Evolutionary conservation across 2,113 vertebrate species (phyloP), one percentile per base, ranked within the genome.

Genomic region (Pseudorhombus dupliciocellatus): DNA sequence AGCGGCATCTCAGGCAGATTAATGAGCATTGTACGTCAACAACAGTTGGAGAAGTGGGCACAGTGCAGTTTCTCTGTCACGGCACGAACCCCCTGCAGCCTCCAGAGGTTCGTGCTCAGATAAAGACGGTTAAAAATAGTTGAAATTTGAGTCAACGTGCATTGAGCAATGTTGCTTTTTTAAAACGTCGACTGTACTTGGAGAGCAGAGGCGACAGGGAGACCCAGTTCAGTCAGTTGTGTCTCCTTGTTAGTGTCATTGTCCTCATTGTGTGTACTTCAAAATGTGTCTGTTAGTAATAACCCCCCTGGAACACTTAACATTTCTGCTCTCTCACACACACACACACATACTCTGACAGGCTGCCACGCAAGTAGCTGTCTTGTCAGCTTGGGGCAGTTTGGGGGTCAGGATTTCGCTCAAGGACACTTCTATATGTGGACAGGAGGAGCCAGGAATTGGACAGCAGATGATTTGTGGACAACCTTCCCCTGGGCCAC

Each of bases 1-100:
- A 92, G 79, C 83, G 87, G 86, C 66, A 88, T 84, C 85, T 83
- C 73, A 7, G 74, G 75, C 81, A 72, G 74, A 88, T 87, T 84
- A 80, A 88, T 87, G 69, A 84, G 70, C 66, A 26, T 67, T 73
- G 63, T 55, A 42, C 68, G 50, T 71, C 71, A 66, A n/a, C 15
- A 11, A 77, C 48, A 50, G 37, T 75, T 61, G 12, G 42, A 28
- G 73, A 70, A 71, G 58, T 60, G 66, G 52, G 40, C 72, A 46
- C 76, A 71, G n/a, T n/a, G n/a, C 60, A 42, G 66, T 44, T 69
- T 55, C 12, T 11, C 24, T 66, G 42, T 37, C 24, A 5, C 4
- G 40, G 40, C 40, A 44, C 15, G 16, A 44, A 44, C 5, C 15
- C 18, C 40, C 12, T 44, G 34, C 34, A 37, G 34, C 34, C 34